These are phyloP conservation scores for Hippocampus zosterae DNA, from an alignment of 2,113 vertebrate species.

Conservation along the genomic window DNA sequence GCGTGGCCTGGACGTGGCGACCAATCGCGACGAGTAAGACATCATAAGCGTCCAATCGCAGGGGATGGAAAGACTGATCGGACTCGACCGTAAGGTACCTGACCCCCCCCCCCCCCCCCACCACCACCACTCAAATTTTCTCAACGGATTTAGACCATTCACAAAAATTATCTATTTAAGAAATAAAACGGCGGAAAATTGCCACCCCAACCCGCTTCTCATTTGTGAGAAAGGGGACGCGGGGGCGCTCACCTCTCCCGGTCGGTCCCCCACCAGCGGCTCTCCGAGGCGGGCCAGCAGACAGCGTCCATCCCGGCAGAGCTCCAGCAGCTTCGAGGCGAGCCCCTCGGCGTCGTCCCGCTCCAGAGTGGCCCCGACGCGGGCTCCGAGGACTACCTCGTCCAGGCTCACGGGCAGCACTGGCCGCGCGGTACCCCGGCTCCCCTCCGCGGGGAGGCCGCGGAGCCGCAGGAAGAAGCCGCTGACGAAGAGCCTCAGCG, in stretches of 20 bases:
- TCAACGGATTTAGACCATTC: no score
- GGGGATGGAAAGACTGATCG: no score
- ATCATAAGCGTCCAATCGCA: no score
- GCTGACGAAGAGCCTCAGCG: slow-evolving; percentile 66
- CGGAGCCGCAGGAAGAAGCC: slow-evolving; percentile 57
- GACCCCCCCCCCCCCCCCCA: no score
- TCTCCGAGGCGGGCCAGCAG: slow-evolving; percentile 70
- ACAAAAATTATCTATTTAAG: no score
- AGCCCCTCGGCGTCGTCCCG: slow-evolving; percentile 56
- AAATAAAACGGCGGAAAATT: no score
- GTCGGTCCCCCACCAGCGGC: slow-evolving; percentile 50
- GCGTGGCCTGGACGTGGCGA: no score
- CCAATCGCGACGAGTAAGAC: no score
- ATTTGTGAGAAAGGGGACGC: background rate
- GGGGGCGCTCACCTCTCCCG: slow-evolving; percentile 30
- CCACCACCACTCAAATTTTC: no score
- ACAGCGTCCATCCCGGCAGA: slow-evolving; percentile 50
- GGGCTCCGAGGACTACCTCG: slow-evolving; percentile 65
- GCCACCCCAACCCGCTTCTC: background rate
- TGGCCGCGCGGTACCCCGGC: slow-evolving; percentile 40
- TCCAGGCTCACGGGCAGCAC: slow-evolving; percentile 53
- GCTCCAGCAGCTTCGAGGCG: slow-evolving; percentile 50
- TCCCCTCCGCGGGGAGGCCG: slow-evolving; percentile 27
- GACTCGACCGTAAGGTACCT: no score
- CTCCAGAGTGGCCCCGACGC: slow-evolving; percentile 52